Base-by-base conservation (phyloP, 2,113 vertebrate genomes). In the Ammodytes marinus region DNA sequence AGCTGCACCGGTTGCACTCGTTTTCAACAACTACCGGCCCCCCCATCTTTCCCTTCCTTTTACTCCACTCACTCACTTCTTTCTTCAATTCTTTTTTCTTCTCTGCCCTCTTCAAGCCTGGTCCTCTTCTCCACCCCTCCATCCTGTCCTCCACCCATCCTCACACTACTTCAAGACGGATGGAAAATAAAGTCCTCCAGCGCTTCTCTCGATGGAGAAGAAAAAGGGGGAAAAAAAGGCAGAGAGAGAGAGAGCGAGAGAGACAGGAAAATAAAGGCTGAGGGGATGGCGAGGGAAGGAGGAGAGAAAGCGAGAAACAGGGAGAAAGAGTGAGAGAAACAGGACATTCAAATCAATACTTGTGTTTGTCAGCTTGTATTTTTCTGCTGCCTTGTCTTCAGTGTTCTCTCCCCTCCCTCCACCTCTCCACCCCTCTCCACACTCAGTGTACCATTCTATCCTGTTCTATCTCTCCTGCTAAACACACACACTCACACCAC, bases 301-400 rank as follows among this genome's bases (percentile, higher is more conserved):
- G 71, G 78, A 78, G 57, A 49, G 49, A 49, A 64, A 60, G 42
- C 8, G 17, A 58, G 69, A 39, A 57, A 43, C 40, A 68, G 39
- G 76, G 53, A 74, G 71, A 74, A 39, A 73, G 45, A 66, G 57
- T 79, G 63, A 84, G 43, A 49, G 57, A 79, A 52, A 39, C 72
- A 79, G 66, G 74, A 76, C 63, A 84, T 86, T 91, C 79, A 90
- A 92, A 93, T 92, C 90, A 90, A 93, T 93, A 88, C 91, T 78
- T 85, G 73, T 91, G 82, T 88, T 89, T 88, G 81, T 91, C 80
- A 88, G 87, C 87, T 88, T 88, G 81, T 86, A 77, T 87, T 88
- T 91, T 88, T 82, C 76, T 80, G 77, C 58, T 66, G 69, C 70
- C 76, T 77, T 2, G 47, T 74, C 58, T 80, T 82, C 53, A 69